phyloP scores from a whole-genome alignment of 2,797 vertebrate species.

The Sus cebifrons region DNA sequence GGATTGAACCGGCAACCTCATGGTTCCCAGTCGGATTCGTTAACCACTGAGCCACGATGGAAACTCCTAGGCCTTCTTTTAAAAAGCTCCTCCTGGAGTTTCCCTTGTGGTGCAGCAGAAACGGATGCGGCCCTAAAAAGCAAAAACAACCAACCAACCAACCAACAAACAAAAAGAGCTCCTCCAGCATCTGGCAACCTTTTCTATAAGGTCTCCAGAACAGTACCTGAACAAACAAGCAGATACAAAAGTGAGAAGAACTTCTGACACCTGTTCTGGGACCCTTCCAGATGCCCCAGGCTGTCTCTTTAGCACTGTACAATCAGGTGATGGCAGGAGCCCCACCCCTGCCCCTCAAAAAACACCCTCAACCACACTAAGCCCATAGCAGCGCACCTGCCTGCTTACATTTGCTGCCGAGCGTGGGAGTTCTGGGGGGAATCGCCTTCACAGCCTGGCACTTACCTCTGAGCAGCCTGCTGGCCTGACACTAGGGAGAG shows the following conservation, averaged over 20 bases:
- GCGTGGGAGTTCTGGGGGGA: background rate
- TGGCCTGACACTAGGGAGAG: constrained; percentile 31
- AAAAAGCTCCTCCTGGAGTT: too few species aligned
- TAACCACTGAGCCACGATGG: too few species aligned
- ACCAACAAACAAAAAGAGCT: constrained; percentile 2
- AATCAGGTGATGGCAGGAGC: background rate
- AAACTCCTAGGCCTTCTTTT: background rate
- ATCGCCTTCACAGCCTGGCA: constrained; percentile 37
- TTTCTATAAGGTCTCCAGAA: constrained; percentile 25
- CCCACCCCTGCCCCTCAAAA: background rate
- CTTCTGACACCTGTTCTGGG: constrained; percentile 45
- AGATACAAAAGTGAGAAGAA: constrained; percentile 60
- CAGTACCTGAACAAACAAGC: constrained; percentile 18
- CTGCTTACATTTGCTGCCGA: constrained; percentile 44
- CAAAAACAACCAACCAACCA: too few species aligned
- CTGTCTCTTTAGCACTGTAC: background rate
- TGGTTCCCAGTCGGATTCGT: too few species aligned
- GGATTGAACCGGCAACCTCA: too few species aligned
- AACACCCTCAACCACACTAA: background rate
- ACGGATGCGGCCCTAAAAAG: too few species aligned
- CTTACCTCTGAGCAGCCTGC: constrained; percentile 22
- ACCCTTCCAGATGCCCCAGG: background rate
- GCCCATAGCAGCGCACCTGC: constrained; percentile 38
- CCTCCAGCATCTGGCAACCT: background rate
- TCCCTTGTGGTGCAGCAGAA: too few species aligned